Evolutionary conservation across 1,140 invertebrate species (phyloP).

Genomic region (Drosophila saltans): DNA sequence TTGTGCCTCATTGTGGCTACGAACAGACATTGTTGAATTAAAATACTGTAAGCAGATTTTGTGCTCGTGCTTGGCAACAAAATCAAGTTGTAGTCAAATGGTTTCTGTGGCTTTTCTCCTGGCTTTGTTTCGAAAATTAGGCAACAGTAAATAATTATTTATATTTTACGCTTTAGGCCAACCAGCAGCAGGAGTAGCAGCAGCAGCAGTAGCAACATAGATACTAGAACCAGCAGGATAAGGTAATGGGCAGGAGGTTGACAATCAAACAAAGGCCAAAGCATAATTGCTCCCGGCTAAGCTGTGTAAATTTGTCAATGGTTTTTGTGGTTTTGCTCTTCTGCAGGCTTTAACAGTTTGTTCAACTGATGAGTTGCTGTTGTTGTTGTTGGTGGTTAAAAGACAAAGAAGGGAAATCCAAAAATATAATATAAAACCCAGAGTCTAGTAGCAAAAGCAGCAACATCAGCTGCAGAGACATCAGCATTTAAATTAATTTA

Average conservation of each 20-base stretch:
- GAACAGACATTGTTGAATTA: conserved; percentile 67
- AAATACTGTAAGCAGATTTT: conserved; percentile 68
- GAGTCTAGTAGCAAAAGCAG: no score
- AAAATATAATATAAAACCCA: background rate
- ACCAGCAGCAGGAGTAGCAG: background rate
- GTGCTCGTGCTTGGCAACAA: conserved; percentile 10
- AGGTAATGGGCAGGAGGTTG: background rate
- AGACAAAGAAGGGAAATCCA: background rate
- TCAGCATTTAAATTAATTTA: conserved; percentile 1
- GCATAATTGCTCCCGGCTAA: conserved; percentile 51
- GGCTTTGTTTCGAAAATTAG: conserved; percentile 43
- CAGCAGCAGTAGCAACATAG: background rate
- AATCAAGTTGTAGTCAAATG: conserved; percentile 59
- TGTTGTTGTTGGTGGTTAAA: conserved; percentile 1
- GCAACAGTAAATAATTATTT: conserved; percentile 69
- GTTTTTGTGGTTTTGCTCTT: conserved; percentile 14
- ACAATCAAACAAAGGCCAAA: conserved; percentile 8
- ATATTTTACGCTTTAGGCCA: conserved; percentile 29
- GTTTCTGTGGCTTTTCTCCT: conserved; percentile 55
- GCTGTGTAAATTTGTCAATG: conserved; percentile 36
- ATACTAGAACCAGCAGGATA: background rate
- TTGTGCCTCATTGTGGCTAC: conserved; percentile 56
- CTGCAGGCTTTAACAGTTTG: conserved; percentile 1
- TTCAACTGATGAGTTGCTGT: conserved; percentile 3
- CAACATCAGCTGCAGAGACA: background rate